Percentiles rank a stretch among this genome's conserved stretches.
phyloP scores from a whole-genome alignment of 35 echinoderm and acorn worm species.

The Stichopus chloronotus region DNA sequence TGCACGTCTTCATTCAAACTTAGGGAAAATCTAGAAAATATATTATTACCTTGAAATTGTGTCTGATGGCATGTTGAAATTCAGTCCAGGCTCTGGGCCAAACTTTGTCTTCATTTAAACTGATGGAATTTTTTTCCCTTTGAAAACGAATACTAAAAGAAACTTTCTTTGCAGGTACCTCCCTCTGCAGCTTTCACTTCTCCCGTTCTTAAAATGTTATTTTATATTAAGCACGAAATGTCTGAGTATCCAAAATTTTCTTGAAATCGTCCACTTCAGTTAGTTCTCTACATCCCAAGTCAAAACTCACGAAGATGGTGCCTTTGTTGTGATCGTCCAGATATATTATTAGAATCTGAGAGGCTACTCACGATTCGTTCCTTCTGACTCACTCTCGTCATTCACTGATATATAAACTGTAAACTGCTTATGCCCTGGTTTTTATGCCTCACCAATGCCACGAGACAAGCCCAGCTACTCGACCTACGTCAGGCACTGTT shows the following conservation, averaged over 20 bases:
- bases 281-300: neutral
- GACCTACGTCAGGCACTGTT: too few relatives aligned
- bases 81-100: conserved; percentile 13
- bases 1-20: neutral
- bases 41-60: conserved; percentile 20
- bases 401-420: neutral
- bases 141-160: neutral
- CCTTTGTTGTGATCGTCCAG: neutral
- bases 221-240: neutral
- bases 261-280: neutral
- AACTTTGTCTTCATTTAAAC: conserved; percentile 54
- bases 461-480: neutral
- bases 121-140: neutral
- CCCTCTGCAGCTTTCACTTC: neutral
- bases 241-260: neutral
- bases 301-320: neutral
- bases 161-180: neutral
- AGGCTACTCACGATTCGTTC: neutral
- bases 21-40: neutral
- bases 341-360: too few relatives aligned
- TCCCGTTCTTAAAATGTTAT: neutral
- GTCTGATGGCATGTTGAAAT: conserved; percentile 53
- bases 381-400: neutral
- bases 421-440: neutral
- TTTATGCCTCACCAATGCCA: neutral